These are phyloP conservation scores for Limnephilus auricula DNA, from an alignment of 2,888 invertebrate genomes.

Conservation along the genomic window DNA sequence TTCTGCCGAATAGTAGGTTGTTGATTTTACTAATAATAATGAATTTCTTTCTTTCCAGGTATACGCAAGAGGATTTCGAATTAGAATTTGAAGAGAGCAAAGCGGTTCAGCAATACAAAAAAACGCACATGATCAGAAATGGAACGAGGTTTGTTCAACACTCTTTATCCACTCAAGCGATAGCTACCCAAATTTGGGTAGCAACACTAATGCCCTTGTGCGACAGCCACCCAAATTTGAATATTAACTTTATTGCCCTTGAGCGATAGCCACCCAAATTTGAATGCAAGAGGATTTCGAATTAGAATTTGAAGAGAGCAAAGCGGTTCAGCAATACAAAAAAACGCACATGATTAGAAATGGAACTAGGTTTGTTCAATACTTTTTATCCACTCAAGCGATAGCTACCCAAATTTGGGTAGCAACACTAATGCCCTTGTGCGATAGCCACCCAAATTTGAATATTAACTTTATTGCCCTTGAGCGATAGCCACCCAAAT, in stretches of 20 bases:
- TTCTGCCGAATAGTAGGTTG: no score
- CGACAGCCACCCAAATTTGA: no score
- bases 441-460: no score
- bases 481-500: no score
- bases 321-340: slow-evolving; percentile 85
- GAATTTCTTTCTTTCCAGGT: slow-evolving; percentile 72
- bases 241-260: no score
- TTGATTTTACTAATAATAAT: neutral
- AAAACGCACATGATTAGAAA: slow-evolving; percentile 80
- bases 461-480: no score
- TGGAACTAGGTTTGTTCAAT: slow-evolving; percentile 70
- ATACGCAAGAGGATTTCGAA: slow-evolving; percentile 93
- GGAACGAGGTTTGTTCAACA: slow-evolving; percentile 69
- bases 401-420: no score
- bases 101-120: slow-evolving; percentile 85
- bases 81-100: slow-evolving; percentile 94
- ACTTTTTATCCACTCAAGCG: neutral
- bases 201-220: no score
- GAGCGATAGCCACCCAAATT: no score
- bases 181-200: no score
- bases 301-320: slow-evolving; percentile 93
- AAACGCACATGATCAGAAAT: slow-evolving; percentile 79
- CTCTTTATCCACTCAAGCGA: neutral
- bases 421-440: no score
- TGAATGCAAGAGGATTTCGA: slow-evolving; percentile 96